phyloP scores from a whole-genome alignment of 2,888 invertebrate species.

The Ischnus inquisitorius region DNA sequence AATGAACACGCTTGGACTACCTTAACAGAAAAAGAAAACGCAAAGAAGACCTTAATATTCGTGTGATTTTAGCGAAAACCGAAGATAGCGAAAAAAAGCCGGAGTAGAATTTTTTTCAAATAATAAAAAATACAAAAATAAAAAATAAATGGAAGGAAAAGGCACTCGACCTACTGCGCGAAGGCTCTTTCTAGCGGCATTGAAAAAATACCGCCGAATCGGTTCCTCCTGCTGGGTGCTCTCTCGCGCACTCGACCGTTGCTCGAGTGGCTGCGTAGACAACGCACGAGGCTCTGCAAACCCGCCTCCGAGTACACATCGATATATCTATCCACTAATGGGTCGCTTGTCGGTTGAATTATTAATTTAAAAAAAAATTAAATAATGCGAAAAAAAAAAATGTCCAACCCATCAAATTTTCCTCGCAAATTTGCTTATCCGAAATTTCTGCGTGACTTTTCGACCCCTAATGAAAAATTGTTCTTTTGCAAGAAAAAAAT shows the following conservation, averaged over 20 bases:
- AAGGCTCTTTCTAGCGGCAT: conserved; percentile 48
- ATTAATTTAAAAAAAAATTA: no score
- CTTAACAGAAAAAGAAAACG: no score
- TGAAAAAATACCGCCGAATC: conserved; percentile 78
- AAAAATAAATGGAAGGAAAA: conserved; percentile 54
- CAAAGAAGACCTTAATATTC: no score
- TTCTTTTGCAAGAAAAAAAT: no score
- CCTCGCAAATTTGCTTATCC: background rate
- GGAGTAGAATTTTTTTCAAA: conserved; percentile 13
- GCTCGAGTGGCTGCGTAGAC: conserved; percentile 72
- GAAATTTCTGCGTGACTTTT: background rate
- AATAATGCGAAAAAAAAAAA: no score
- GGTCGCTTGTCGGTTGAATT: no score
- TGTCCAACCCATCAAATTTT: background rate
- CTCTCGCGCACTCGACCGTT: conserved; percentile 70
- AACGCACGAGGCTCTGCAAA: conserved; percentile 24
- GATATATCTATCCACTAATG: background rate
- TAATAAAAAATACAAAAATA: conserved; percentile 38
- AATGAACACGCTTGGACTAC: no score
- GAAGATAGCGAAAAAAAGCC: background rate
- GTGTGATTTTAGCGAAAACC: no score
- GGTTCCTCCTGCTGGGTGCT: conserved; percentile 75
- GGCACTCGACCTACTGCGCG: conserved; percentile 65
- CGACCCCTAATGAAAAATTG: no score
- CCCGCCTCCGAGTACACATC: background rate